These are phyloP conservation scores for Cardiocondyla obscurior DNA, from an alignment of 1,140 invertebrate species.

Conservation along the genomic window DNA sequence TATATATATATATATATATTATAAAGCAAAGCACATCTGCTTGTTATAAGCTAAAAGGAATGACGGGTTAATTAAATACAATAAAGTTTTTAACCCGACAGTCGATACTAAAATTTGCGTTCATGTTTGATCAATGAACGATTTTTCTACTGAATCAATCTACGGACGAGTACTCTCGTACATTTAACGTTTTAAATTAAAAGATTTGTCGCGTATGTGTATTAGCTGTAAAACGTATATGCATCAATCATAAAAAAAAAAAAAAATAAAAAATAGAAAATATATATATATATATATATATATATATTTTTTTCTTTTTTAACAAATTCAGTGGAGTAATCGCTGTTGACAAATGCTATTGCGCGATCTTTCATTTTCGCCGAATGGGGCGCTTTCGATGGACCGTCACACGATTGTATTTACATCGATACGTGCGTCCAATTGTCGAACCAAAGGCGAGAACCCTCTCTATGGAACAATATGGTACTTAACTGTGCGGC, in stretches of 20 bases:
- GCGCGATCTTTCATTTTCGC: neutral
- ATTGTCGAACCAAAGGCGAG: slow-evolving; percentile 60
- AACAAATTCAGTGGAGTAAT: neutral
- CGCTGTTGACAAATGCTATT: neutral
- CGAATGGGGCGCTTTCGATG: neutral
- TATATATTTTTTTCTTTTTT: no score
- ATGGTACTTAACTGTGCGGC: slow-evolving; percentile 75
- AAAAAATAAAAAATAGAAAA: no score
- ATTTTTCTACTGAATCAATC: slow-evolving; percentile 9
- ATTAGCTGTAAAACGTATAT: neutral
- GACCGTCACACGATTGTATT: neutral
- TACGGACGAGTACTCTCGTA: neutral
- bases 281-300: no score
- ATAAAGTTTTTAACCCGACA: no score
- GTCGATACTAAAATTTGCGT: no score
- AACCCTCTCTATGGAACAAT: slow-evolving; percentile 71
- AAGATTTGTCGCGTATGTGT: neutral
- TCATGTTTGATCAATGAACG: neutral
- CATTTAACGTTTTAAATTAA: neutral
- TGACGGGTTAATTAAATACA: neutral
- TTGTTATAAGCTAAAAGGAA: neutral
- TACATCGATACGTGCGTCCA: slow-evolving; percentile 19
- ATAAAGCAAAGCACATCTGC: neutral
- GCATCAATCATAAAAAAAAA: neutral
- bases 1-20: no score